Conservation (phyloP, 2,113 vertebrate genomes). For the Phocoena phocoena region DNA sequence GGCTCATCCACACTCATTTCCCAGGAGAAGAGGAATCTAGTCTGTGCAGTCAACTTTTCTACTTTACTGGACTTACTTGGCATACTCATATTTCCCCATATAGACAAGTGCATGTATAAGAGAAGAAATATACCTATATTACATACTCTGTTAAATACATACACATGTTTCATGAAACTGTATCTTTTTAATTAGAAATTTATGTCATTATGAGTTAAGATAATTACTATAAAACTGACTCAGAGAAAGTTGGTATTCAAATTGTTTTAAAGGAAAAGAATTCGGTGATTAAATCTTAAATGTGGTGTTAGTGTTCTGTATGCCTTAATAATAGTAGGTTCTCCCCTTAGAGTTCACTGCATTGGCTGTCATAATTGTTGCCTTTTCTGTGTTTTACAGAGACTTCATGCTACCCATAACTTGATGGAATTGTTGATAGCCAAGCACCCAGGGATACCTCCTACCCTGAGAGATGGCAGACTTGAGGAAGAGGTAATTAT, state of each 20-base stretch:
- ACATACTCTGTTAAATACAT: neutral
- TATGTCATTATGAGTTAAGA: neutral
- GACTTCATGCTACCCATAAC: constrained; percentile 98
- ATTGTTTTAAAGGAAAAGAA: constrained; percentile 30
- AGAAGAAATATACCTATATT: neutral
- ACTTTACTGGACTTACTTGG: neutral
- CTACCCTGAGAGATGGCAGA: constrained; percentile 93
- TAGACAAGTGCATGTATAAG: neutral
- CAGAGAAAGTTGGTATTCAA: neutral
- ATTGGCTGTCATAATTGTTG: neutral
- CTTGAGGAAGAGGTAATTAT: constrained; percentile 94
- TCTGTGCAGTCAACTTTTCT: neutral
- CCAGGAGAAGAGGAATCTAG: neutral
- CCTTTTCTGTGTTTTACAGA: constrained; percentile 83
- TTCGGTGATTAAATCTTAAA: neutral
- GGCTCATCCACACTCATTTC: neutral
- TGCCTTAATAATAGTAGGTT: neutral
- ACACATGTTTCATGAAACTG: neutral
- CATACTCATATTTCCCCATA: neutral
- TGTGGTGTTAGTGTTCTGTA: neutral
- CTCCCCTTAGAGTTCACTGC: neutral
- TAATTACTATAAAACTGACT: neutral
- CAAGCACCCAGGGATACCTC: constrained; percentile 95
- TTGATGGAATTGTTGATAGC: constrained; percentile 93
- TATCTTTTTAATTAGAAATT: constrained; percentile 8